Base-by-base conservation (phyloP, 2,888 invertebrate species). In the Harpalus rufipes region DNA sequence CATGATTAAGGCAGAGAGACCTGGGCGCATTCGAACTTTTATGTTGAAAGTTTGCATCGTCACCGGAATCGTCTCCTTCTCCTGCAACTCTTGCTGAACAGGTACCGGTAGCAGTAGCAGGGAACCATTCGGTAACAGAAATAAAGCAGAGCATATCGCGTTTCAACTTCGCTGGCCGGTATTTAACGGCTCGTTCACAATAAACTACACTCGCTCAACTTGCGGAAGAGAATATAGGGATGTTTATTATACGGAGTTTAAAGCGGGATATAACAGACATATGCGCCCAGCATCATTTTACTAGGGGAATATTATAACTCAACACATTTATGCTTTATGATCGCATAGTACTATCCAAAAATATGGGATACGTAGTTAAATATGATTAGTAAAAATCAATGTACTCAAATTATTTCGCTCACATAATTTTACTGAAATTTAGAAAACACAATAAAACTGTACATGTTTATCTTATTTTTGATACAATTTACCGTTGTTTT, bases 41-140 rank as follows among this genome's bases (percentile, higher is more conserved):
- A 80, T 80, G 79, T 80, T 80, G 21, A 80, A 80, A 80, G 58
- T 80, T 80, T 79, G 79, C 79, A 39, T 32, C 39, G 61, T 58
- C 61, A 61, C 25, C 79, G 79, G 56, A 41, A 32, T 41, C 39
- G 4, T 14, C 79, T 21, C 21, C 21, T 32, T 32, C 32, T 32
- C 32, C 32, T 32, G 32, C 32, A 32, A 32, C 32, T 32, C 32
- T 5, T 32, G n/a, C 58, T n/a, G 16, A 21, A 78, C 56, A 56
- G 78, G 78, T 32, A 78, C 58, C 72, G 41, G 72, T 14, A 72
- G 32, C 32, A 6, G 32, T 32, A 32, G 32, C 32, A 32, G 32
- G 14, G 76, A 51, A 56, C 44, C 76, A 56, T 56, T 76, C 44
- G 44, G 44, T 51, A 44, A 61, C 63, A 61, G 81, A 81, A 81